Conservation (phyloP, 2,797 vertebrate genomes). For the Onychomys arenicola region DNA sequence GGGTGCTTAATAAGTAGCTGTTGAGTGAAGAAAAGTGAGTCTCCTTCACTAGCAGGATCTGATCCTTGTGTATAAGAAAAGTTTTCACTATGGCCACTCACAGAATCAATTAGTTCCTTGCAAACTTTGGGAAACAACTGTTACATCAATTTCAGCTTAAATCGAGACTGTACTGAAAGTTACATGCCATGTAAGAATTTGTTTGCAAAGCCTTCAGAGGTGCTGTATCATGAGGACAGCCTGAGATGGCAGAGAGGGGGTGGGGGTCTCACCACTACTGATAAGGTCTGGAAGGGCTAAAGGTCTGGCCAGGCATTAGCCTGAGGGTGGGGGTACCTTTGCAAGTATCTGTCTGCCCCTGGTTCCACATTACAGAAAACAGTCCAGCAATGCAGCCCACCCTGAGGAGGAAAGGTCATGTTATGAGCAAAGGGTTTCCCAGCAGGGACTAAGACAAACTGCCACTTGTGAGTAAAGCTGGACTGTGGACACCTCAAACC, state of each 20-base stretch:
- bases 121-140: background rate
- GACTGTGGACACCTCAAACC: rapidly evolving
- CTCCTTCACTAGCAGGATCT: background rate
- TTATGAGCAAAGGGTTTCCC: background rate
- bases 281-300: background rate
- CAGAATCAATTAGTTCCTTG: background rate
- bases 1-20: background rate
- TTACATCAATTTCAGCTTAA: background rate
- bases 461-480: background rate
- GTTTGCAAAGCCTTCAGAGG: background rate
- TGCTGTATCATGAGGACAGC: rapidly evolving
- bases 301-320: background rate
- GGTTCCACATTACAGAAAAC: background rate
- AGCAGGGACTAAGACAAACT: background rate
- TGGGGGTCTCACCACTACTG: background rate
- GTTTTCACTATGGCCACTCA: background rate
- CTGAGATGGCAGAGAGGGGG: background rate
- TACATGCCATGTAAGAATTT: background rate
- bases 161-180: background rate
- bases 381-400: background rate
- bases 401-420: background rate
- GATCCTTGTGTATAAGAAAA: background rate
- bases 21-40: background rate
- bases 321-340: background rate
- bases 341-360: background rate